Evolutionary conservation across 2,797 vertebrate species (phyloP).

Genomic region (Heterohyrax brucei): DNA sequence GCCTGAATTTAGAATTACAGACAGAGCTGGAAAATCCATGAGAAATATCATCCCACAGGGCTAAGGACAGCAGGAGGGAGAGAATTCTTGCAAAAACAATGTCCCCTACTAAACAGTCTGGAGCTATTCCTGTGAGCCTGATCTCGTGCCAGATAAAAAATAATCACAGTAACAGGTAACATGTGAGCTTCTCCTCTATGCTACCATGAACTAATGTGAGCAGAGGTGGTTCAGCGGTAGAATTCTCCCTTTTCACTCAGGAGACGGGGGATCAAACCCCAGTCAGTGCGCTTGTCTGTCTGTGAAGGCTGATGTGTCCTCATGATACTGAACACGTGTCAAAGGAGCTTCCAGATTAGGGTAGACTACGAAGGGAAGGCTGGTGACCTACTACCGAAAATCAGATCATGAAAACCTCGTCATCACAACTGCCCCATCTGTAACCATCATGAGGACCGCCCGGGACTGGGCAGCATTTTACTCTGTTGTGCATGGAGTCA

Average conservation of each 20-base stretch:
- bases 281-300: neutral
- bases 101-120: neutral
- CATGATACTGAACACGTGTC: neutral
- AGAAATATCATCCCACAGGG: neutral
- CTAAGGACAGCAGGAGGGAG: neutral
- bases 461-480: neutral
- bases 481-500: neutral
- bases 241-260: neutral
- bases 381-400: neutral
- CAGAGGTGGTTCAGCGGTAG: neutral
- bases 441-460: neutral
- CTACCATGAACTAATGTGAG: fast-evolving
- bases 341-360: neutral
- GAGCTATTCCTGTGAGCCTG: neutral
- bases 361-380: neutral
- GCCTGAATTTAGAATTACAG: neutral
- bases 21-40: fast-evolving
- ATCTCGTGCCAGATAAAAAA: neutral
- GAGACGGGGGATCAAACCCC: neutral
- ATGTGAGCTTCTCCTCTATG: fast-evolving
- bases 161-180: too few species aligned
- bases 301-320: neutral
- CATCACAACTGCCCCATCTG: neutral
- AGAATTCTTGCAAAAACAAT: neutral
- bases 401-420: neutral